These are phyloP conservation scores for Hippotragus niger DNA, from an alignment of 2,113 vertebrate species.

Conservation along the genomic window DNA sequence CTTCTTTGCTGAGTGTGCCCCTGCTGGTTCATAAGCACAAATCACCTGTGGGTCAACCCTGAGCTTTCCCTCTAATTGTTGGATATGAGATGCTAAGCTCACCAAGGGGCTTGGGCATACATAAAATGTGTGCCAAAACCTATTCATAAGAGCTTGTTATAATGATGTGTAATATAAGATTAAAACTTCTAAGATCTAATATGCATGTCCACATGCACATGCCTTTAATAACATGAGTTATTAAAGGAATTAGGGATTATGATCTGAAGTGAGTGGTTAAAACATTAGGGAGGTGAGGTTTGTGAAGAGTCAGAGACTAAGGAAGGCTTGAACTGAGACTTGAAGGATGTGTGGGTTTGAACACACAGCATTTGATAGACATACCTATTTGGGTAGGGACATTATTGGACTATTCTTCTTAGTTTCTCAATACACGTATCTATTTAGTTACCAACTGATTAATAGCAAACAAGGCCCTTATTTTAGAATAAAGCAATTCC, in stretches of 20 bases:
- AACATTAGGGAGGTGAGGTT: not conserved
- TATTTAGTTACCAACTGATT: not conserved
- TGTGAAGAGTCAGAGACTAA: not conserved
- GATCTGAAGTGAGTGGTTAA: not conserved
- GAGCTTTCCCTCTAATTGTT: not conserved
- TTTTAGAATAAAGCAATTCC: not conserved
- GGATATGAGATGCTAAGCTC: not conserved
- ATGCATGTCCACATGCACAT: accelerated
- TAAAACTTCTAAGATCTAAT: not conserved
- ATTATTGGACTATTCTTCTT: not conserved
- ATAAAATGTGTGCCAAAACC: not conserved
- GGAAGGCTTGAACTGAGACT: not conserved
- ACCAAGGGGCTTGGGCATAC: not conserved
- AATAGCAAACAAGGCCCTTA: not conserved
- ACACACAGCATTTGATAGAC: not conserved
- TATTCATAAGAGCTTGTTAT: not conserved
- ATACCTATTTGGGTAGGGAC: not conserved
- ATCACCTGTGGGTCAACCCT: not conserved
- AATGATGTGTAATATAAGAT: not conserved
- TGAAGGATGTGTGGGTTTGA: not conserved
- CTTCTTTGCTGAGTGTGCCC: not conserved
- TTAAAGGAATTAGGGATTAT: not conserved
- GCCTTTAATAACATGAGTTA: not conserved
- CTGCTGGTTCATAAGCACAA: not conserved
- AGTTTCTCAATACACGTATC: not conserved